Percentiles rank a stretch among this genome's conserved stretches.
Evolutionary conservation across 2,888 invertebrate genomes (phyloP).

Genomic region (Euproctis similis): DNA sequence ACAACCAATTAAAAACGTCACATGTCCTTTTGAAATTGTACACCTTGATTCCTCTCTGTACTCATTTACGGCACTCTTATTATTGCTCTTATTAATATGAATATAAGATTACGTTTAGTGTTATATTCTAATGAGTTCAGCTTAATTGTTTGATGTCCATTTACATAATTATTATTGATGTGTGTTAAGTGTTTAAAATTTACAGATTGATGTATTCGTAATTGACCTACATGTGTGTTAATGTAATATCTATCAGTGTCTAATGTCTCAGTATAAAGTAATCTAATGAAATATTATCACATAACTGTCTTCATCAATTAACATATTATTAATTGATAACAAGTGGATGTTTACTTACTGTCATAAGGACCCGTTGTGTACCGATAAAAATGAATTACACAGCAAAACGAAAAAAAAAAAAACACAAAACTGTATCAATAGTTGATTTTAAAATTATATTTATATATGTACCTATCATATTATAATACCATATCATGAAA

Average conservation of each 20-base stretch:
- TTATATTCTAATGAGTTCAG: constrained; percentile 1
- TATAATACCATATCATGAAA: constrained; percentile 17
- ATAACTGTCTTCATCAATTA: no score
- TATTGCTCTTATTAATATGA: no score
- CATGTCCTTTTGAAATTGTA: no score
- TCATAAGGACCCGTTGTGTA: no score
- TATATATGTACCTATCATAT: no score
- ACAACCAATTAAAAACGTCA: background rate
- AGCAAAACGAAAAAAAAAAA: no score
- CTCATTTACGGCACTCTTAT: background rate
- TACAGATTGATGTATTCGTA: constrained; percentile 5
- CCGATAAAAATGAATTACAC: no score
- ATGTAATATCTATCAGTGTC: constrained; percentile 7
- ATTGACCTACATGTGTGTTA: constrained; percentile 6
- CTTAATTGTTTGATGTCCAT: constrained; percentile 31
- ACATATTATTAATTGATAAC: no score
- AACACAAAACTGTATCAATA: no score
- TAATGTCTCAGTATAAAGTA: constrained; percentile 7
- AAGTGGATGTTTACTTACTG: no score
- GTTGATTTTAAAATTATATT: no score
- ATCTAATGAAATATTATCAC: constrained; percentile 5
- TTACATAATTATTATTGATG: constrained; percentile 12
- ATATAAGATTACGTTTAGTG: background rate
- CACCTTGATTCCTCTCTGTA: background rate
- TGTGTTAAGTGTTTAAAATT: constrained; percentile 7